phyloP scores from a whole-genome alignment of 2,888 invertebrate species.

The Periphyllus acericola region DNA sequence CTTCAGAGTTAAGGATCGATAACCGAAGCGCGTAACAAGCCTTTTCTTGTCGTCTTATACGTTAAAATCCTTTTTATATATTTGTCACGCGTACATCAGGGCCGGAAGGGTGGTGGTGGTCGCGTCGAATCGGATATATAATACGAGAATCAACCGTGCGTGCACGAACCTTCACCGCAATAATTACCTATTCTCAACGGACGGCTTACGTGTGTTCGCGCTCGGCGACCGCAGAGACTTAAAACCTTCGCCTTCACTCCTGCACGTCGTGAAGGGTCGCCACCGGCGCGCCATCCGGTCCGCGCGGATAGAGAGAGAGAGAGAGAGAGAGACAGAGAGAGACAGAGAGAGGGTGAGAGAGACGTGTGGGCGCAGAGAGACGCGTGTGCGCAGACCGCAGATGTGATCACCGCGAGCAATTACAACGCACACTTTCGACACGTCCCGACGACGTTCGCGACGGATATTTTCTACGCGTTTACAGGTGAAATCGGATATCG shows the following conservation, averaged over 20 bases:
- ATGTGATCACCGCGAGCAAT: neutral
- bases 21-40: neutral
- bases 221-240: neutral
- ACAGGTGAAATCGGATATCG: neutral
- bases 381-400: neutral
- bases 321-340: no score
- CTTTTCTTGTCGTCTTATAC: neutral
- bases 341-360: no score
- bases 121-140: slow-evolving; percentile 3
- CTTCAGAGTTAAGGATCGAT: neutral
- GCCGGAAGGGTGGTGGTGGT: neutral
- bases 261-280: neutral
- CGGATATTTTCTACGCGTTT: neutral
- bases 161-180: slow-evolving; percentile 27
- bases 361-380: no score
- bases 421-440: neutral
- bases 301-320: neutral
- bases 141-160: slow-evolving; percentile 28
- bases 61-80: slow-evolving; percentile 23
- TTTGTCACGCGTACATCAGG: slow-evolving; percentile 28
- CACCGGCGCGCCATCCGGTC: neutral
- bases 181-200: slow-evolving; percentile 40
- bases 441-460: no score
- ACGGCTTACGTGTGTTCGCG: slow-evolving; percentile 7
- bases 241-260: neutral